Evolutionary conservation across 2,113 vertebrate genomes (phyloP).

Genomic region (Oreotragus oreotragus): DNA sequence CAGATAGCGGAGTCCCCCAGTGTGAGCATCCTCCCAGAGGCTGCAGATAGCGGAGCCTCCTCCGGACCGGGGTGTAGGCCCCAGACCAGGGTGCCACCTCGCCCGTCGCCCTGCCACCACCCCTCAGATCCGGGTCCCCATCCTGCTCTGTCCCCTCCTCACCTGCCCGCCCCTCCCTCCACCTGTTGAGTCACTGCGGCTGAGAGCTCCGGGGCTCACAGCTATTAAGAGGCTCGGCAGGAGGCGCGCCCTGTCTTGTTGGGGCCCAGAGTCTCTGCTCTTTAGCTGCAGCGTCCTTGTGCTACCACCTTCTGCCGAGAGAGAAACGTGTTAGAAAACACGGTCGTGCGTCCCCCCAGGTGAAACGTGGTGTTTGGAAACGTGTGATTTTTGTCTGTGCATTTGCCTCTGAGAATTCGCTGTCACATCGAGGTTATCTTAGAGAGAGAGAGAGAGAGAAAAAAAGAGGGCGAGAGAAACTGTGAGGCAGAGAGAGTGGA

Average conservation of each 20-base stretch:
- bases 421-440: fast-evolving
- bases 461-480: background rate
- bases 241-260: fast-evolving
- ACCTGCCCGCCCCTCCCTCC: background rate
- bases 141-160: background rate
- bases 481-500: fast-evolving
- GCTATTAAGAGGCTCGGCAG: background rate
- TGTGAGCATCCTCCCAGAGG: background rate
- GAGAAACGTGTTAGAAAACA: background rate
- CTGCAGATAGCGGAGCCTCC: fast-evolving
- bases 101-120: fast-evolving
- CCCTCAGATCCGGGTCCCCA: background rate
- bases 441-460: background rate
- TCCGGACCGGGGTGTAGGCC: fast-evolving
- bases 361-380: fast-evolving
- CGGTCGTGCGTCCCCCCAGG: fast-evolving
- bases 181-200: background rate
- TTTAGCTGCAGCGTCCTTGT: fast-evolving
- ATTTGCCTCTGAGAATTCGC: background rate
- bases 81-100: background rate
- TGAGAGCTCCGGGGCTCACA: background rate
- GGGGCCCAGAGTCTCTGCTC: background rate
- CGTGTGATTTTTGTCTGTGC: background rate
- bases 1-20: fast-evolving
- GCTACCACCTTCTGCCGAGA: background rate